Percentiles rank a stretch among this genome's conserved stretches.
phyloP scores from a whole-genome alignment of 2,797 vertebrate species.

The Bradypodion ventrale region DNA sequence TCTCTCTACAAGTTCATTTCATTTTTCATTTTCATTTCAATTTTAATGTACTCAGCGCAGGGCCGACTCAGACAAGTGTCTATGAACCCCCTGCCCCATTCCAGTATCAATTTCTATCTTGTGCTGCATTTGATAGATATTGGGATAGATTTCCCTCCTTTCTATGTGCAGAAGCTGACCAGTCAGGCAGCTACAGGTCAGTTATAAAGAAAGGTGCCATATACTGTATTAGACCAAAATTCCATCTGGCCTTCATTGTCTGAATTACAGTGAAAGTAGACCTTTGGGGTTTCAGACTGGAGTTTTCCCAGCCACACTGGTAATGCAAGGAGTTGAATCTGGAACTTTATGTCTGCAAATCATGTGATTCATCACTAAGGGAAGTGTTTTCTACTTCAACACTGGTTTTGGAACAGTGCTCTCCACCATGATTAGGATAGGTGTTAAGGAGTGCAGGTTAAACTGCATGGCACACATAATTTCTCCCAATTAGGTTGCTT shows the following conservation, averaged over 20 bases:
- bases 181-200: no score
- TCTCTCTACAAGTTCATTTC: background rate
- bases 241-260: background rate
- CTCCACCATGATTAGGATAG: background rate
- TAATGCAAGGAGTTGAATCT: background rate
- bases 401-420: no score
- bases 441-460: background rate
- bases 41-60: no score
- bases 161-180: no score
- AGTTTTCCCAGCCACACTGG: background rate
- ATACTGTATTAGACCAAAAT: background rate
- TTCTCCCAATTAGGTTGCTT: no score
- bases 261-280: background rate
- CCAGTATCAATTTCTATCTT: background rate
- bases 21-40: no score
- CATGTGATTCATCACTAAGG: background rate
- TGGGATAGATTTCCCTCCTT: no score
- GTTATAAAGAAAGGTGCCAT: no score
- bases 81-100: background rate
- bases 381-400: background rate
- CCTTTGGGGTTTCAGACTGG: background rate
- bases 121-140: background rate
- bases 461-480: background rate
- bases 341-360: background rate
- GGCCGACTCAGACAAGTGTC: no score